Base-by-base conservation (phyloP, 2,797 vertebrate genomes). In the Chlorospingus semifuscus region DNA sequence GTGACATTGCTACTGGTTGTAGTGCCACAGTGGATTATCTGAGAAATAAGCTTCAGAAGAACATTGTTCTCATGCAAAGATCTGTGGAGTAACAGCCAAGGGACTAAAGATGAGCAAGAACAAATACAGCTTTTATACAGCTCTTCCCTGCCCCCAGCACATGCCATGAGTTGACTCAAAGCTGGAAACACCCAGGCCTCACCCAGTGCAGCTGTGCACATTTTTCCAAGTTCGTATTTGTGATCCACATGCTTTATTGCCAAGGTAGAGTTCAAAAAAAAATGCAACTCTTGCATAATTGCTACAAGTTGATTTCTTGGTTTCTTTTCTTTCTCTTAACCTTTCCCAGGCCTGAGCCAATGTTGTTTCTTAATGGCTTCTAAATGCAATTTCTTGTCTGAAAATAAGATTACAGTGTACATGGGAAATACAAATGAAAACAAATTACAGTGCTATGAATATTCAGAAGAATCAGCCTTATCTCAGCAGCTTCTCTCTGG, bases 371-470 rank as follows among this genome's bases (percentile, higher is more conserved):
- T 53, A 94, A 93, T 37, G 21, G 23, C 36, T 92, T 72, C 50
- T 46, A 90, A 94, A 95, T 15, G 12, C 59, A 92, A 88, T 88
- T 86, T 79, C 63, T 86, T 84, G 46, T 26, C 39, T 82, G 66
- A 61, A 94, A 97, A 94, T 70, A 56, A 83, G 59, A 76, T 92
- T 84, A 65, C 32, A 86, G 81, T 17, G 37, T 80, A 78, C 19
- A 65, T 1, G 17, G 37, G 57, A 95, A 88, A 85, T 63, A 86
- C 20, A 91, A 89, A 94, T 36, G 18, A 89, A 91, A 93, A 92
- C 10, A 29, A 32, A 61, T 57, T 36, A 66, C 21, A 63, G 66
- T 24, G 41, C 55, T 87, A 44, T 49, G 60, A 87, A 61, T 86
- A 94, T 66, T 69, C 39, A 87, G 71, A 76, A 80, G 39, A 87